Base-by-base conservation (phyloP, 2,888 invertebrate genomes). In the Baronia brevicornis region DNA sequence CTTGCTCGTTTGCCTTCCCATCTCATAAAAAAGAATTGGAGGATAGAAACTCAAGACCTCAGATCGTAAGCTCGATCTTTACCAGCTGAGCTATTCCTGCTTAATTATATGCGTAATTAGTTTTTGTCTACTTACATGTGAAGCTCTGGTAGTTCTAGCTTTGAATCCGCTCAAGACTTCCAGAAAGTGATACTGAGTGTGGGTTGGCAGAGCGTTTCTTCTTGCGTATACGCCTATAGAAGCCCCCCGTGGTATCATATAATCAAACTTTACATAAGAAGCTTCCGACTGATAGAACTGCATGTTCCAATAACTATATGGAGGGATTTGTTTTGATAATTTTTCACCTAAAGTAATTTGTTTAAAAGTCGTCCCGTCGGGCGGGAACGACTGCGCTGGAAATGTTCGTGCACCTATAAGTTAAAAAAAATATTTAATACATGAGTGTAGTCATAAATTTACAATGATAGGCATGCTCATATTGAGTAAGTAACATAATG, bases 251-350 rank as follows among this genome's bases (percentile, higher is more conserved):
- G 95, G 94, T 62, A 96, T 95, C 75, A 92, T 92, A 75, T 97
- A 95, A 78, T 97, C 96, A 70, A 97, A 97, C 67, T 94, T 93
- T 30, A 98, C 93, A 78, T 96, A 96, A 25, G 95, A 93, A 32
- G 96, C 92, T 78, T 96, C 94, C 39, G 94, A 93, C 77, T 97
- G 96, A 80, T 94, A 95, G 79, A 98, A 97, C 79, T 96, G 96
- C 91, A 96, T 94, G 78, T 96, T 96, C 97, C 97, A 97, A 77
- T 97, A 97, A 67, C 96, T 93, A 82, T 96, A 96, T 44, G 97
- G 92, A 60, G 93, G 92, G 65, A 98, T 94, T 84, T 93, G 92
- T 79, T 94, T 92, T 57, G 93, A 92, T 57, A 95, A 86, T 66
- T 93, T 91, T 77, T 95, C 92, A 47, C 96, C 95, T 62, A 96